Evolutionary conservation across 2,888 invertebrate species (phyloP), one percentile per base, ranked within the genome.

Genomic region (Candidula unifasciata): DNA sequence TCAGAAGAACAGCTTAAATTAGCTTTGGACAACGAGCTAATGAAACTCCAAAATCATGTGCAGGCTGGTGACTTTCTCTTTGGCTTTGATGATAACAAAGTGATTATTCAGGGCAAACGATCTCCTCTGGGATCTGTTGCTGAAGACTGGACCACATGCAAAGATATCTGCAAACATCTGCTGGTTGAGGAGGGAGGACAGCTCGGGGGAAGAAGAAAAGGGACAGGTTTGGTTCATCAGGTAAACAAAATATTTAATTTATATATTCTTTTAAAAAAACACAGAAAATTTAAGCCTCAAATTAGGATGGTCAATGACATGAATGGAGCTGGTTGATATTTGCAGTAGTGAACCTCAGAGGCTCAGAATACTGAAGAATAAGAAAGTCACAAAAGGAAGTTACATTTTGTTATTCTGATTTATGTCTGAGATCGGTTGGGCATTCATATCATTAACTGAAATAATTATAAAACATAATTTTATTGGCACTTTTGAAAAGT

Each of bases 151-250:
- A 60, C 77, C 21, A 83, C 86, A 2, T 89, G 89, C 85, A 83
- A 84, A 74, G 86, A 85, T 78, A 83, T 91, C 27, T 71, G 84
- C 76, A 78, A 83, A 73, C 80, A 85, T 84, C 82, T 89, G 18
- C 73, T 83, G 24, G 84, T 83, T 27, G 87, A 86, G 13, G 87
- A 86, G 73, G 88, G 86, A 24, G 88, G 37, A 91, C 30, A 27
- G 37, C n/a, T 35, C 73, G 64, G 30, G 60, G 54, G 57, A 13
- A 74, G 35, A 37, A 84, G 35, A 64, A 79, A 44, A 60, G 35
- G 18, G 24, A 27, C 52, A 35, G 73, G 64, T 27, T 8, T 37
- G 5, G n/a, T 44, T 24, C 74, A 79, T 16, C 82, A 82, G 82
- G 80, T 73, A 71, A 71, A 54, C 0, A 27, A 52, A 10, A 60